These are phyloP conservation scores for Penelope pileata DNA, from an alignment of 2,113 vertebrate species.

Conservation along the genomic window DNA sequence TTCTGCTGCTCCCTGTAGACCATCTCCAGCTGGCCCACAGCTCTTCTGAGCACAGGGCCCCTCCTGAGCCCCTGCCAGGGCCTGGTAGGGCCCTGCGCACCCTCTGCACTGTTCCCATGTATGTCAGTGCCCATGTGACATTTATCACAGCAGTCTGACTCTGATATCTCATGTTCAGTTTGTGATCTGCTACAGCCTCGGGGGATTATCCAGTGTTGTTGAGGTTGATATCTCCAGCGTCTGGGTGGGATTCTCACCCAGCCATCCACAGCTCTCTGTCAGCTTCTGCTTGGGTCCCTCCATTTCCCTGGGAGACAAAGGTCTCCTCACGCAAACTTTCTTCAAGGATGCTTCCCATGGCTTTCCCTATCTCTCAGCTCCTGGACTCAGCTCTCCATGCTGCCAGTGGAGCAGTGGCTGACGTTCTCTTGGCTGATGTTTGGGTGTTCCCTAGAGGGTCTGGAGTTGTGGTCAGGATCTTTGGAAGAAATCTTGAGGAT, in stretches of 20 bases:
- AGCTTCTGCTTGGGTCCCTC: background rate
- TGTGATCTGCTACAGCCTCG: background rate
- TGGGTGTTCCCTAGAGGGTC: background rate
- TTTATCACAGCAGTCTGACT: background rate
- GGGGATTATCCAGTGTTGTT: background rate
- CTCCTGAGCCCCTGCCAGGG: background rate
- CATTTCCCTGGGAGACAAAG: background rate
- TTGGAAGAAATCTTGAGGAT: background rate
- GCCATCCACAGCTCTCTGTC: background rate
- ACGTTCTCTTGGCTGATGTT: background rate
- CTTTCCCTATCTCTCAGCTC: background rate
- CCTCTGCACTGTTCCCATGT: background rate
- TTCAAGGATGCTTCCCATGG: background rate
- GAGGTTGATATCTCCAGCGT: background rate
- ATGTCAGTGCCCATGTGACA: too few species aligned
- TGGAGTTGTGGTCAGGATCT: background rate
- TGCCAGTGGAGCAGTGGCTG: background rate
- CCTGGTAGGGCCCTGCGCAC: background rate
- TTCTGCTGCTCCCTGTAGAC: background rate
- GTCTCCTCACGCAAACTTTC: background rate
- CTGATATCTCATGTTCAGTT: background rate
- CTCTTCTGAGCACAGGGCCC: background rate
- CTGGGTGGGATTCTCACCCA: background rate
- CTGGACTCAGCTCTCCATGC: background rate
- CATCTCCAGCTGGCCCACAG: background rate